phyloP scores from a whole-genome alignment of 2,113 vertebrate species.

The Lycocorax pyrrhopterus region DNA sequence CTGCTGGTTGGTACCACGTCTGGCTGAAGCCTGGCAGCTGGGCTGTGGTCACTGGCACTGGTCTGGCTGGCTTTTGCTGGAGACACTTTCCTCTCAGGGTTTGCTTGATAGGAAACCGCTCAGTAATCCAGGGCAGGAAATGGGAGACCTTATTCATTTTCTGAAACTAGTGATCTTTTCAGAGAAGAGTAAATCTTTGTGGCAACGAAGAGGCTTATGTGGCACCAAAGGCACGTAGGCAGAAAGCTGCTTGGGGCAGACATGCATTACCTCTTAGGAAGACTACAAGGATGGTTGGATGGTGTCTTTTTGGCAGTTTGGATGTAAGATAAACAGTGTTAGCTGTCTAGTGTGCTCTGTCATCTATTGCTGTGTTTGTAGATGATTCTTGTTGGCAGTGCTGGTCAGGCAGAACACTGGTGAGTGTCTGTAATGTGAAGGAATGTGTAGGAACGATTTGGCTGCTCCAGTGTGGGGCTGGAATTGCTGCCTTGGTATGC shows the following conservation, averaged over 20 bases:
- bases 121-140: neutral
- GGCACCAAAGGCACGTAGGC: neutral
- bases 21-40: neutral
- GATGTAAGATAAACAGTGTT: neutral
- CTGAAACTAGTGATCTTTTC: neutral
- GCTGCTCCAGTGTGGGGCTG: neutral
- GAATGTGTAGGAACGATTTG: neutral
- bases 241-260: neutral
- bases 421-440: neutral
- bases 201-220: neutral
- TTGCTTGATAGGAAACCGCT: neutral
- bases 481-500: neutral
- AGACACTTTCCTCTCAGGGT: neutral
- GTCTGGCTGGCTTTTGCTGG: neutral
- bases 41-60: neutral
- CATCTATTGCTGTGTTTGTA: neutral
- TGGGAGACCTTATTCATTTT: neutral
- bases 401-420: neutral
- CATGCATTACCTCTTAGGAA: neutral
- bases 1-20: neutral
- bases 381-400: neutral
- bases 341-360: neutral
- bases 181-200: neutral
- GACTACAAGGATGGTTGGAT: neutral
- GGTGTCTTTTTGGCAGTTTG: neutral